Evolutionary conservation across 2,113 vertebrate species (phyloP), one percentile per base, ranked within the genome.

Genomic region (Leucosticte australis): DNA sequence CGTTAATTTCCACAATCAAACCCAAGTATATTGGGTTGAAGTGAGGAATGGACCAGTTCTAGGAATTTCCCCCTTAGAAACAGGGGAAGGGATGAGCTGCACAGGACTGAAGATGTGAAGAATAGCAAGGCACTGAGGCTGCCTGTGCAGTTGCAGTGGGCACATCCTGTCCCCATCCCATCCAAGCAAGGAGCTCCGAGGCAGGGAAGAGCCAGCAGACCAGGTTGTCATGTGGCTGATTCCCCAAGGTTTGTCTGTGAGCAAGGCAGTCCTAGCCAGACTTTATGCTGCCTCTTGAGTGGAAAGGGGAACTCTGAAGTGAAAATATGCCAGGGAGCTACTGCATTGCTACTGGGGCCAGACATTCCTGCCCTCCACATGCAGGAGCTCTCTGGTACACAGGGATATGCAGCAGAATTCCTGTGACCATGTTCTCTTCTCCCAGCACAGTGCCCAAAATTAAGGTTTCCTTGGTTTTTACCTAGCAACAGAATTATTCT

Each of bases 321-420:
- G 9, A 42, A 56, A 59, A 7, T 7, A 6, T 37, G 22, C 30
- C 23, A 39, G 26, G 18, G 27, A 91, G 22, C 28, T 64, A 33
- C 78, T 83, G 74, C 64, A 60, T 19, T 4, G 33, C 55, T n/a
- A n/a, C 55, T 57, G 2, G 31, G 55, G 19, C 9, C 9, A 17
- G 39, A 10, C 0, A 0, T 78, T 62, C 30, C 74, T 74, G 37
- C 47, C 13, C 13, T 64, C 27, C 7, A 4, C 4, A 1, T 11
- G 55, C 20, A 37, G 52, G 35, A 69, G 44, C 42, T 37, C n/a
- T 1, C 3, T 11, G 14, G 4, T 42, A 30, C 0, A 0, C 24
- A 59, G 35, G 30, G 52, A 30, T 11, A 21, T 5, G 7, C 6
- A 3, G 19, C 6, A 8, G 6, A 22, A 9, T 69, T 75, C 24